phyloP scores from a whole-genome alignment of 2,797 vertebrate species.

The Carduelis carduelis region DNA sequence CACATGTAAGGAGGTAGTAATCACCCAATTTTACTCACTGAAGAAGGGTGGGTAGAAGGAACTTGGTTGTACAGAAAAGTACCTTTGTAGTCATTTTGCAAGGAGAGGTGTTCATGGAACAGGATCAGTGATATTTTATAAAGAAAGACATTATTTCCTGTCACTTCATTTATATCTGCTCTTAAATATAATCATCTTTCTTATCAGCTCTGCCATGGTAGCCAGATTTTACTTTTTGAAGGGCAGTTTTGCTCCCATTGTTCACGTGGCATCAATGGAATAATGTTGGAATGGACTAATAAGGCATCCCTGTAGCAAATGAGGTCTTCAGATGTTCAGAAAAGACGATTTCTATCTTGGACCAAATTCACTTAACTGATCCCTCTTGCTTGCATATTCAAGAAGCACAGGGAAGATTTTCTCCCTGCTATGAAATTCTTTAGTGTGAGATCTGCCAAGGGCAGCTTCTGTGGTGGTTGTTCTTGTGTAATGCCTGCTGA shows the following conservation, averaged over 20 bases:
- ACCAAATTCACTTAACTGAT: not conserved
- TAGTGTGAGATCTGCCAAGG: not conserved
- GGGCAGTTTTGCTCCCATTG: not conserved
- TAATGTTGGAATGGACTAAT: not conserved
- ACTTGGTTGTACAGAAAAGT: not conserved
- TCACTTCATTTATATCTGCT: not conserved
- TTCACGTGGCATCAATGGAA: not conserved
- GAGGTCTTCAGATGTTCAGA: not conserved
- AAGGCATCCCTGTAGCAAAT: not conserved
- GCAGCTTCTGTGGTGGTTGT: not conserved
- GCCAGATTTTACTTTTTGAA: not conserved
- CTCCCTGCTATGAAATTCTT: not conserved
- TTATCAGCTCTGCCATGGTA: not conserved
- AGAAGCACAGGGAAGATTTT: not conserved
- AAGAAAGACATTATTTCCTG: not conserved
- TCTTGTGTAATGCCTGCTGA: not conserved
- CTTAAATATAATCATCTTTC: not conserved
- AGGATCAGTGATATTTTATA: not conserved
- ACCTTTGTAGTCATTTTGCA: not conserved
- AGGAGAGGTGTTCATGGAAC: not conserved
- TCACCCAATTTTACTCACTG: not conserved
- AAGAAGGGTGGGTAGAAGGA: not conserved
- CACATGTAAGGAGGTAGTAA: not conserved
- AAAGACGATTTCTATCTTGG: not conserved
- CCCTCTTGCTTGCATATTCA: not conserved